Evolutionary conservation across 2,888 invertebrate species (phyloP).

Genomic region (Caenorhabditis panamensis): DNA sequence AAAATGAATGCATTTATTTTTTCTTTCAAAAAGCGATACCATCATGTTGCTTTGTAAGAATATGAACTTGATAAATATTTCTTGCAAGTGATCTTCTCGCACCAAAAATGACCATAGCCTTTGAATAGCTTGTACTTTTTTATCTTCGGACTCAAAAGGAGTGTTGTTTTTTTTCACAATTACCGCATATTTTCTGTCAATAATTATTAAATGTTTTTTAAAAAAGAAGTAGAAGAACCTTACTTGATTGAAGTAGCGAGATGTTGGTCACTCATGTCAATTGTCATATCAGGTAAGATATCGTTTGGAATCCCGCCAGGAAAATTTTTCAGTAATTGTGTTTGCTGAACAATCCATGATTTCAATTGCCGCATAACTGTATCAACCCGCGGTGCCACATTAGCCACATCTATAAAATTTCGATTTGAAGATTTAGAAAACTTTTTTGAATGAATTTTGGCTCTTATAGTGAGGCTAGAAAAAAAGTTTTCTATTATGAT

Average conservation of each 20-base stretch:
- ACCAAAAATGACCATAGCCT: conserved; percentile 95
- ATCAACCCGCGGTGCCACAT: conserved; percentile 94
- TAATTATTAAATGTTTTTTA: not conserved
- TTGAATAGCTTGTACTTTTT: conserved; percentile 85
- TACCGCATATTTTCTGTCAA: conserved; percentile 65
- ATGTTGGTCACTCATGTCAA: conserved; percentile 68
- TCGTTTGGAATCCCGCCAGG: conserved; percentile 77
- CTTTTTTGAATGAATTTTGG: too few species aligned
- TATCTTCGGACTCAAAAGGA: conserved; percentile 88
- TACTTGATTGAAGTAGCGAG: conserved; percentile 62
- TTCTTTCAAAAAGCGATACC: conserved; percentile 25
- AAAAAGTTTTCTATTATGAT: too few species aligned
- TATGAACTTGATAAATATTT: conserved; percentile 94
- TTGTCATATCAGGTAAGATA: conserved; percentile 75
- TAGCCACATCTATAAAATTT: conserved; percentile 88
- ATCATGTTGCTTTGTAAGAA: conserved; percentile 83
- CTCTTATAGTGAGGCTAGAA: too few species aligned
- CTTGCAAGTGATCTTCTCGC: conserved; percentile 92
- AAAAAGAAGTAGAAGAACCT: not conserved
- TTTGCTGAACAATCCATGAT: conserved; percentile 90
- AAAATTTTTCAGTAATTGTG: conserved; percentile 61
- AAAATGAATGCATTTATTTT: conserved; percentile 1
- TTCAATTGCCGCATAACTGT: conserved; percentile 90
- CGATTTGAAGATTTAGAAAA: not conserved
- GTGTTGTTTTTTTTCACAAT: conserved; percentile 86